phyloP scores from a whole-genome alignment of 2,113 vertebrate genomes.

The Prolemur simus region DNA sequence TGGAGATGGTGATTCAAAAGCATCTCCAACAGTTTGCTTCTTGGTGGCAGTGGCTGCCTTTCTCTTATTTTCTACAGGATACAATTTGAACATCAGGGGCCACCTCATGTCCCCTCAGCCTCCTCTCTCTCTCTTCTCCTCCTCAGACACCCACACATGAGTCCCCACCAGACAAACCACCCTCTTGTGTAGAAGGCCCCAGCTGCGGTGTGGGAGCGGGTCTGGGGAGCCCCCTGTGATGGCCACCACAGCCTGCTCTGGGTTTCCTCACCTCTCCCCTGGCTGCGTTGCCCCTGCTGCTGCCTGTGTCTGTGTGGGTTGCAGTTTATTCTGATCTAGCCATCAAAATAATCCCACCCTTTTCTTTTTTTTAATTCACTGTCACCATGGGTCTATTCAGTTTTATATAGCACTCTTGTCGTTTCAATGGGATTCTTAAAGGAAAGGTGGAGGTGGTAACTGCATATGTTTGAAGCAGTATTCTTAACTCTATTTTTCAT shows the following conservation, averaged over 20 bases:
- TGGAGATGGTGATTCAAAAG: conserved; percentile 27
- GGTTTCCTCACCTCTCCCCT: neutral
- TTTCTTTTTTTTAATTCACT: neutral
- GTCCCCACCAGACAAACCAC: neutral
- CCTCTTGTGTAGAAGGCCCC: neutral
- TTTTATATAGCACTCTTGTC: neutral
- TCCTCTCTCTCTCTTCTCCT: neutral
- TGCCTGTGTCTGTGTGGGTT: neutral
- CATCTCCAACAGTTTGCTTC: neutral
- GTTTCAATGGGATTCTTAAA: neutral
- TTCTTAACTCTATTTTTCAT: conserved; percentile 21
- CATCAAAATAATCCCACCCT: neutral
- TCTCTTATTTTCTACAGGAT: neutral
- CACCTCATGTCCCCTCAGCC: neutral
- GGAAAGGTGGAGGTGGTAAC: neutral
- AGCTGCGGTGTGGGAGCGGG: too few species aligned
- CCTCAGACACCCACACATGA: neutral
- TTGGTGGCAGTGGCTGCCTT: neutral
- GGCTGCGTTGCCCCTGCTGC: neutral
- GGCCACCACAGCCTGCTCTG: neutral
- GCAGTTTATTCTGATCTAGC: neutral
- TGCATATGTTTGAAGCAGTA: neutral
- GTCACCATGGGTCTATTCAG: neutral
- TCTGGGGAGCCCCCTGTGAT: neutral
- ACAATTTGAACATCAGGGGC: neutral